Evolutionary conservation across 2,888 invertebrate species (phyloP), one percentile per base, ranked within the genome.

Genomic region (Drosophila siamana): DNA sequence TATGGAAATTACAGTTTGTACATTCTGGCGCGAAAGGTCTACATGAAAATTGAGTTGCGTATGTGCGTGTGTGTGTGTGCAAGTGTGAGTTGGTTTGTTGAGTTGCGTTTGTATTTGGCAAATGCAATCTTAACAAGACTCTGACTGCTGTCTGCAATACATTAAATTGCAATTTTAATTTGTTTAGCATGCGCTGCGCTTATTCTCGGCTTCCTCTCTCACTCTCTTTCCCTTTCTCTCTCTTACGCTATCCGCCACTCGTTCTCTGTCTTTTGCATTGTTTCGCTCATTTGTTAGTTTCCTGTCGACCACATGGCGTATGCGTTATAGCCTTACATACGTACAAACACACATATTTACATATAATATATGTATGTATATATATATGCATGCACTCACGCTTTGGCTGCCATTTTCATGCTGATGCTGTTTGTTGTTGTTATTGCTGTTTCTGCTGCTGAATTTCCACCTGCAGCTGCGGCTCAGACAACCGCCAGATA

Each of bases 131-230:
- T 83, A 83, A 67, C 74, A 64, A 75, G 69, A 64, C 71, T 73
- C 61, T 65, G 63, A 44, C 65, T 52, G 55, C 62, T 65, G 56
- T 41, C 59, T 67, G 69, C 85, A 88, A 85, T 80, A 72, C 84
- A 86, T 88, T 86, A 88, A 88, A 86, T 76, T 87, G 75, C 75
- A 81, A 79, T 87, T 84, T 84, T 87, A 84, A 84, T 86, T 80
- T 88, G 80, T 67, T 80, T 78, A 79, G 71, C 76, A 80, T 48
- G 68, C 71, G 80, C 47, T 61, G 48, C 30, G 13, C 56, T 48
- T 70, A n/a, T n/a, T n/a, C n/a, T n/a, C n/a, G n/a, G n/a, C n/a
- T n/a, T 28, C 24, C 11, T 22, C 50, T 19, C 30, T 41, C 44
- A 3, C 38, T 33, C 15, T 26, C 43, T 44, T 47, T 56, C n/a